Evolutionary conservation across 2,797 vertebrate genomes (phyloP), one percentile per base, ranked within the genome.

Genomic region (Hirundo rustica): DNA sequence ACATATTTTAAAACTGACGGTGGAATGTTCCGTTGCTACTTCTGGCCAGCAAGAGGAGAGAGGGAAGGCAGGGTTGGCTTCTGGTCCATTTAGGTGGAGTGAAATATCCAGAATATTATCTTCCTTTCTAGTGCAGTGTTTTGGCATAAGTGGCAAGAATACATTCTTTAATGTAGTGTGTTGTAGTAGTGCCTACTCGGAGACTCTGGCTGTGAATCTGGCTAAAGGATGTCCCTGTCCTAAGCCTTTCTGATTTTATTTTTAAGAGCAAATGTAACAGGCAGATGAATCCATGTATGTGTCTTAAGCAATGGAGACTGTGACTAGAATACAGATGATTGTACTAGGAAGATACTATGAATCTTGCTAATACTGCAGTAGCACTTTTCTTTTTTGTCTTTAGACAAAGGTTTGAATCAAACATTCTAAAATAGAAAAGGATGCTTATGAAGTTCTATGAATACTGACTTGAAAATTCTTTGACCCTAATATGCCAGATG

Each of bases 401-500:
- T 67, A 76, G 45, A 40, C 13, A 78, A 53, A 11, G 38, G 55
- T 64, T 90, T 89, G 74, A 91, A 87, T 20, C 25, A 62, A 78
- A 82, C 38, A 38, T 36, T 75, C 53, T 79, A 75, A 95, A 95
- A 95, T 50, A 85, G 84, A 83, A 73, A 71, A 78, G 22, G 32
- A 66, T 64, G 64, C 32, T 66, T 86, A 54, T 16, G 45, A 88
- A 82, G 82, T 58, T 67, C 74, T 83, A 17, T 61, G 57, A 93
- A 86, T 73, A 81, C 67, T 73, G 38, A 54, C 77, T 85, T 89
- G 54, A 82, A 95, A 96, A 87, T 62, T 72, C 55, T 83, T 89
- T 80, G 77, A 91, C 73, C 70, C 55, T 88, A 92, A 95, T 95
- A 96, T 61, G 75, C 81, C 87, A 96, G 60, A 91, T 32, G 58